Evolutionary conservation across 2,113 vertebrate genomes (phyloP).

Genomic region (Phaetusa simplex): DNA sequence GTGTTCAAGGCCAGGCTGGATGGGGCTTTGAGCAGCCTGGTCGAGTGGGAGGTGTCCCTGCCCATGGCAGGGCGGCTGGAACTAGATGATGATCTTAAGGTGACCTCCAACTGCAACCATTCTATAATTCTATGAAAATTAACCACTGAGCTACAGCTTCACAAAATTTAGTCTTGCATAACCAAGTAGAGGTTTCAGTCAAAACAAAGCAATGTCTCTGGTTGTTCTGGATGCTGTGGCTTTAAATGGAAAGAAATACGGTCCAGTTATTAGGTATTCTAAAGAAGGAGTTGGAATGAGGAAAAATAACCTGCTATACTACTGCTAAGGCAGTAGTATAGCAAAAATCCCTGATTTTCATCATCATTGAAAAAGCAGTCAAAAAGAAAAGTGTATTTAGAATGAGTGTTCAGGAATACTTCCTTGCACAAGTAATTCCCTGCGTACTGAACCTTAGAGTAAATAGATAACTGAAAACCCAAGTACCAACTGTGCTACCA

Average conservation of each 20-base stretch:
- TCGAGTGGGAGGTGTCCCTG: background rate
- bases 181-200: background rate
- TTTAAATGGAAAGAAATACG: background rate
- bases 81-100: background rate
- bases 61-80: background rate
- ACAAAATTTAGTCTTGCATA: background rate
- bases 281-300: background rate
- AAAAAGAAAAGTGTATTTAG: background rate
- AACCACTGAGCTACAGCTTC: background rate
- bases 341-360: background rate
- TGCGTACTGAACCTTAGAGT: background rate
- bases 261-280: background rate
- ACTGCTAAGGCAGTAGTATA: background rate
- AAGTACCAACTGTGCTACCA: background rate
- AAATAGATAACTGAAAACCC: background rate
- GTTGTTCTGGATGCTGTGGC: background rate
- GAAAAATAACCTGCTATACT: background rate
- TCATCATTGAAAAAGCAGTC: background rate
- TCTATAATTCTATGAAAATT: background rate
- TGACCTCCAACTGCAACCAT: background rate
- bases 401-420: background rate
- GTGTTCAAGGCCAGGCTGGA: background rate
- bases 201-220: background rate
- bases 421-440: background rate
- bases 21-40: background rate